Conservation (phyloP, 2,888 invertebrate species). For the Monochamus alternatus region DNA sequence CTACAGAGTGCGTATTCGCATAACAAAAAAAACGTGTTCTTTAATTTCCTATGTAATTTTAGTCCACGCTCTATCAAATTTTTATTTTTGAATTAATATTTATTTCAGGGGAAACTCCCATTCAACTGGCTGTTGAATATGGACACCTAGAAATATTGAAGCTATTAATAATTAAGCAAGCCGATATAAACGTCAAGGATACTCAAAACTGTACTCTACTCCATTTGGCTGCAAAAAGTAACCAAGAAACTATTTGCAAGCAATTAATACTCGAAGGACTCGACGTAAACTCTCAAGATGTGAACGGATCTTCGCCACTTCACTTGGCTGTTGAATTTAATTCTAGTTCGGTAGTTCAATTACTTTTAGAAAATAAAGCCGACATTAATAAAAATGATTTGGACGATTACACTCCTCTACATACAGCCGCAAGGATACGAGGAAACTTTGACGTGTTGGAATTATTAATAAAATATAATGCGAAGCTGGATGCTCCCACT, state of each 20-base stretch:
- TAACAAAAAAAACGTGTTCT: too few species aligned
- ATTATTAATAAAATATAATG: conserved; percentile 50
- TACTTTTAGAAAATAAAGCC: conserved; percentile 51
- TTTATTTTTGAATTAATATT: too few species aligned
- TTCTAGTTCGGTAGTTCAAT: conserved; percentile 41
- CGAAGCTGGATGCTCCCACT: conserved; percentile 44
- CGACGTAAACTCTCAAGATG: conserved; percentile 49
- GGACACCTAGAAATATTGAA: conserved; percentile 41
- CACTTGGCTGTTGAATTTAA: conserved; percentile 55
- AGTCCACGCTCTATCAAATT: too few species aligned
- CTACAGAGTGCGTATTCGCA: too few species aligned
- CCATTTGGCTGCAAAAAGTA: conserved; percentile 50
- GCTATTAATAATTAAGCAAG: conserved; percentile 41
- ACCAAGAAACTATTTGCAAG: conserved; percentile 44
- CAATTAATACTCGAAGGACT: conserved; percentile 45
- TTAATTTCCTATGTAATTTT: too few species aligned
- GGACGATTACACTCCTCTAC: conserved; percentile 57
- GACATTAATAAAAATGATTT: conserved; percentile 51
- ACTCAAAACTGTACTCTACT: conserved; percentile 46
- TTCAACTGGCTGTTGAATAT: conserved; percentile 48
- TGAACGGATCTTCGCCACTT: conserved; percentile 54
- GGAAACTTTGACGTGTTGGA: conserved; percentile 40
- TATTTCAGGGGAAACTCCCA: conserved; percentile 45
- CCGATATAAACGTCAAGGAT: conserved; percentile 44
- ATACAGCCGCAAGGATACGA: conserved; percentile 50